These are phyloP conservation scores for Phenganax subtilis DNA, from an alignment of 92 coral and sea anemone species.

Conservation along the genomic window DNA sequence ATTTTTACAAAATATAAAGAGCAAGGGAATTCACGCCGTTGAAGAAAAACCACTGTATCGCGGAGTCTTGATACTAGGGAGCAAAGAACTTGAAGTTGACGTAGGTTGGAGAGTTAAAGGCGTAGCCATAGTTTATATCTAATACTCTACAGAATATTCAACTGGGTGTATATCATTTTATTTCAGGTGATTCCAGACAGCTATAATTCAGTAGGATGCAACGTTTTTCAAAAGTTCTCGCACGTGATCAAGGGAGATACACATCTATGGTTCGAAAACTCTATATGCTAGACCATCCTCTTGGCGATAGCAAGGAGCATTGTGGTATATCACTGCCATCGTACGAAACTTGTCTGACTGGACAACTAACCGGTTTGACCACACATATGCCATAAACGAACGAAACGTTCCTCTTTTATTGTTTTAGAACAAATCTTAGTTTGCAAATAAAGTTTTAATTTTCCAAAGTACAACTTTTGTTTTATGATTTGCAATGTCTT, in stretches of 20 bases:
- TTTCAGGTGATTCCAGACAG: slow-evolving; percentile 67
- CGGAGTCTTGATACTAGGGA: slow-evolving; percentile 56
- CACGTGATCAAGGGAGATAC: slow-evolving; percentile 46
- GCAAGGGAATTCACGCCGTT: slow-evolving; percentile 62
- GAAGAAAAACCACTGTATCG: slow-evolving; percentile 50
- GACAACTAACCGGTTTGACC: background rate
- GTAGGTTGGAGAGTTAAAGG: slow-evolving; percentile 29
- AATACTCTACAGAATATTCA: background rate
- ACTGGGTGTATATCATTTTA: background rate
- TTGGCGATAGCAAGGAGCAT: too few species aligned
- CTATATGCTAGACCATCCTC: background rate
- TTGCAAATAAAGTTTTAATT: background rate
- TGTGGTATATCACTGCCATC: background rate
- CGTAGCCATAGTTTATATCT: too few species aligned
- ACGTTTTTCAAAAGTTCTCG: slow-evolving; percentile 55
- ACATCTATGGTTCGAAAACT: slow-evolving; percentile 57
- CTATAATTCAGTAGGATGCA: slow-evolving; percentile 55
- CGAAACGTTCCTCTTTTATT: background rate
- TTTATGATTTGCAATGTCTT: background rate
- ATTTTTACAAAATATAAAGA: slow-evolving; percentile 45
- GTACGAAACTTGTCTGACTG: background rate
- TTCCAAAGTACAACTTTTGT: background rate
- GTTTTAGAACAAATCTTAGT: background rate
- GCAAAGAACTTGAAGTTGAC: slow-evolving; percentile 63
- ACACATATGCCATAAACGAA: background rate